These are phyloP conservation scores for Planococcus citri DNA, from an alignment of 1,140 invertebrate genomes.

Conservation along the genomic window DNA sequence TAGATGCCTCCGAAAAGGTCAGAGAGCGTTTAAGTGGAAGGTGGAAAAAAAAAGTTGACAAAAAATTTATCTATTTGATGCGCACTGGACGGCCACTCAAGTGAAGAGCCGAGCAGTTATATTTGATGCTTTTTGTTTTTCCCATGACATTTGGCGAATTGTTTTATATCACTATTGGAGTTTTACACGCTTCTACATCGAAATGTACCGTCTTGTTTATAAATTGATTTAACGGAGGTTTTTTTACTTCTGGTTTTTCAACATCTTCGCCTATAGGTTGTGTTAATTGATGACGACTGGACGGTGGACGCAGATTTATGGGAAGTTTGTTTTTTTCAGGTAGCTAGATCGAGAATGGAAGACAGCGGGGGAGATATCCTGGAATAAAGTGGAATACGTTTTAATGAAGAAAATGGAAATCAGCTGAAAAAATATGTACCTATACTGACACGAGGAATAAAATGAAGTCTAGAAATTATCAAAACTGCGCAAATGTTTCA, in stretches of 20 bases:
- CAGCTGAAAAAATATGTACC: too few species aligned
- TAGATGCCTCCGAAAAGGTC: constrained; percentile 15
- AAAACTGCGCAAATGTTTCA: too few species aligned
- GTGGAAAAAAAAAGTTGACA: neutral
- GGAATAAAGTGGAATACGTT: too few species aligned
- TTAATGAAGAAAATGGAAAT: too few species aligned
- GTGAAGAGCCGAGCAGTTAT: neutral
- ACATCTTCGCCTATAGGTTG: too few species aligned
- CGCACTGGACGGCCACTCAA: neutral
- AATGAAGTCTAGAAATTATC: too few species aligned
- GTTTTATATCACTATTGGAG: neutral
- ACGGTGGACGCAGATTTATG: neutral
- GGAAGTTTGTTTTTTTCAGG: neutral
- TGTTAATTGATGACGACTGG: neutral
- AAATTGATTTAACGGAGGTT: neutral
- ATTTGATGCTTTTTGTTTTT: neutral
- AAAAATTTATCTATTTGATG: neutral
- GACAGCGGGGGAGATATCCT: too few species aligned
- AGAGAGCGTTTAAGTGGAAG: constrained; percentile 10
- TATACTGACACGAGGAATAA: too few species aligned
- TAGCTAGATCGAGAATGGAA: too few species aligned
- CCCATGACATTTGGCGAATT: neutral
- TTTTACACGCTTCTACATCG: neutral
- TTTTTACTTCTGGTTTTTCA: neutral
- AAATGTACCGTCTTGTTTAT: neutral